These are phyloP conservation scores for Cephus sareptanus DNA, from an alignment of 2,888 invertebrate genomes.

Conservation along the genomic window DNA sequence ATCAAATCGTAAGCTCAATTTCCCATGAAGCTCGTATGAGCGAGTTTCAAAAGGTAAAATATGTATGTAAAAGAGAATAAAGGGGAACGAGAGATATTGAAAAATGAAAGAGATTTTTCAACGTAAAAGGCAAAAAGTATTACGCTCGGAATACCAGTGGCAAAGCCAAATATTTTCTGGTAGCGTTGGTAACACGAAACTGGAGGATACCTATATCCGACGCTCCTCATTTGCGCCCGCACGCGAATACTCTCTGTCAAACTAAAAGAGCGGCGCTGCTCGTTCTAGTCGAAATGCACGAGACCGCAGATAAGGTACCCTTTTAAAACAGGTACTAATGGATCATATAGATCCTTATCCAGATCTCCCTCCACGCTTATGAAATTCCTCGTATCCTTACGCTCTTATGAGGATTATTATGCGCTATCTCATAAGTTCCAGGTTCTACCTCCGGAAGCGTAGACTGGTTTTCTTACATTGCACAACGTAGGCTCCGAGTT, in stretches of 20 bases:
- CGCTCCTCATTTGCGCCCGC: neutral
- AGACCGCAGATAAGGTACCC: neutral
- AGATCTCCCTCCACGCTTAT: neutral
- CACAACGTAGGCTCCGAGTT: conserved; percentile 91
- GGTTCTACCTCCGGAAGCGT: neutral
- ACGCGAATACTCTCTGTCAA: neutral
- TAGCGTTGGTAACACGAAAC: neutral
- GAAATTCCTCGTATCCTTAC: neutral
- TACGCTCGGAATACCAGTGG: neutral
- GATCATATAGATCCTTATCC: neutral
- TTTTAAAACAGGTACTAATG: neutral
- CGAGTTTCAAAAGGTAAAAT: neutral
- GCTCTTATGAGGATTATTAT: neutral
- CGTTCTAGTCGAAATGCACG: neutral
- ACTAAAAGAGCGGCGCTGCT: neutral
- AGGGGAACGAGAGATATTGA: neutral
- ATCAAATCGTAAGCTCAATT: neutral
- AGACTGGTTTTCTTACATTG: conserved; percentile 80
- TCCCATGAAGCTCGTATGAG: neutral
- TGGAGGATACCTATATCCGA: neutral
- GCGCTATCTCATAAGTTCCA: neutral
- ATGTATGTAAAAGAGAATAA: neutral
- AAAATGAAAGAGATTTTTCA: neutral
- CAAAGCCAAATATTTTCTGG: neutral
- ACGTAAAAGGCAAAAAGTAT: neutral